Conservation (phyloP, 2,888 invertebrate species). For the Lycia hirtaria region DNA sequence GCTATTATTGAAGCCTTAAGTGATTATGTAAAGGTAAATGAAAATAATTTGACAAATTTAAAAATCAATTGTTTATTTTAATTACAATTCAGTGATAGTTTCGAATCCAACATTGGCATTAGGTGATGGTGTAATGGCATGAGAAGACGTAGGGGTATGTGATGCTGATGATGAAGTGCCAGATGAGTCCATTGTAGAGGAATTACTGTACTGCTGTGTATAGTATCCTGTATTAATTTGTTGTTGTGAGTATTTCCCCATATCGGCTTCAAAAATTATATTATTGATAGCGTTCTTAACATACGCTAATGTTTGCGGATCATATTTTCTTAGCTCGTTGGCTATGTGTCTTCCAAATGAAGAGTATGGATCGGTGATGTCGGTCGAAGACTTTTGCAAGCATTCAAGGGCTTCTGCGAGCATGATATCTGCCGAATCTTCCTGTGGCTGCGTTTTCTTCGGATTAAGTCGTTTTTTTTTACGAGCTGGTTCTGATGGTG, state of each 20-base stretch:
- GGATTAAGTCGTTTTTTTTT: too few species aligned
- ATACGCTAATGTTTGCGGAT: not conserved
- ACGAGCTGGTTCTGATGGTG: too few species aligned
- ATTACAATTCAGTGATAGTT: not conserved
- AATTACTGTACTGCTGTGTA: not conserved
- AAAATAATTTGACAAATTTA: slow-evolving; percentile 5
- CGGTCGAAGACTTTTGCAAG: not conserved
- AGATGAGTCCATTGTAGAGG: not conserved
- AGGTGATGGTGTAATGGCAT: too few species aligned
- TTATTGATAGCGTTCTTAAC: not conserved
- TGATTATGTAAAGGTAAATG: slow-evolving; percentile 32
- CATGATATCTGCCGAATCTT: not conserved
- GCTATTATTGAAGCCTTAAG: slow-evolving; percentile 32
- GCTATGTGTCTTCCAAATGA: not conserved
- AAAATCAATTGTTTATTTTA: not conserved
- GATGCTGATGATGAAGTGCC: too few species aligned
- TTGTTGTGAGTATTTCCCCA: not conserved
- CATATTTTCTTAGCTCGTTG: not conserved
- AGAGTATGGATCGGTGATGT: not conserved
- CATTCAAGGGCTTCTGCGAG: not conserved
- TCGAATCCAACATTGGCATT: too few species aligned
- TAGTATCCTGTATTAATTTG: not conserved
- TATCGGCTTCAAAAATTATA: not conserved
- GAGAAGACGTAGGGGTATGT: too few species aligned
- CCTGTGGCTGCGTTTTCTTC: too few species aligned